Evolutionary conservation across 1,140 invertebrate species (phyloP).

Genomic region (Heliconius nattereri): DNA sequence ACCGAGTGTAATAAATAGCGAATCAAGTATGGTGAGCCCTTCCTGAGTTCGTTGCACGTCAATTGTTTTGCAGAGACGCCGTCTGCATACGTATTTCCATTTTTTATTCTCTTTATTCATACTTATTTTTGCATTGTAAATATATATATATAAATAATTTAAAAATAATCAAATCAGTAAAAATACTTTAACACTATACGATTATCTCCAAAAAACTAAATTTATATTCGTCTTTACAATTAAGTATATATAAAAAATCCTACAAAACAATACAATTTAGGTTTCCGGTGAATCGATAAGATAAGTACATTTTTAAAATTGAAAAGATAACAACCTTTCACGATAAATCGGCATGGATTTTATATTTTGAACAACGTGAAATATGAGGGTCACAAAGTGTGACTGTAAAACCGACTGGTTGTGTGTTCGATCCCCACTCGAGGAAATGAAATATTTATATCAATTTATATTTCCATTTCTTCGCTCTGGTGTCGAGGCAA

Average conservation of each 20-base stretch:
- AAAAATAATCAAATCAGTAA: too few species aligned
- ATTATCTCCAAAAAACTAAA: too few species aligned
- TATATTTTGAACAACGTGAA: too few species aligned
- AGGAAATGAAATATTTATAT: too few species aligned
- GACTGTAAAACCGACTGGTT: too few species aligned
- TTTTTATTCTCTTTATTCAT: conserved; percentile 44
- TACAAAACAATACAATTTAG: neutral
- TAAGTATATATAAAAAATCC: neutral
- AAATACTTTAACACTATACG: too few species aligned
- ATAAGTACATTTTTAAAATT: neutral
- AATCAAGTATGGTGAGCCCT: conserved; percentile 64
- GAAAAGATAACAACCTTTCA: neutral
- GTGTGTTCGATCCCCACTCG: too few species aligned
- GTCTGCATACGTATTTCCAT: conserved; percentile 69
- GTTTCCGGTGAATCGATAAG: neutral
- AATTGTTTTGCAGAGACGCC: conserved; percentile 64
- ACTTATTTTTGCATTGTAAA: conserved; percentile 23
- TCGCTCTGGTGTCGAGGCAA: too few species aligned
- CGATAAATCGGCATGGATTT: neutral
- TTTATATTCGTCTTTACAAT: neutral
- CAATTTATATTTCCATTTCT: too few species aligned
- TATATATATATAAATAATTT: too few species aligned
- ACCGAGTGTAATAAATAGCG: conserved; percentile 55
- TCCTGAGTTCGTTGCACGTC: conserved; percentile 71
- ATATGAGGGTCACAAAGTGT: too few species aligned